Evolutionary conservation across 2,113 vertebrate genomes (phyloP), one percentile per base, ranked within the genome.

Genomic region (Talpa occidentalis): DNA sequence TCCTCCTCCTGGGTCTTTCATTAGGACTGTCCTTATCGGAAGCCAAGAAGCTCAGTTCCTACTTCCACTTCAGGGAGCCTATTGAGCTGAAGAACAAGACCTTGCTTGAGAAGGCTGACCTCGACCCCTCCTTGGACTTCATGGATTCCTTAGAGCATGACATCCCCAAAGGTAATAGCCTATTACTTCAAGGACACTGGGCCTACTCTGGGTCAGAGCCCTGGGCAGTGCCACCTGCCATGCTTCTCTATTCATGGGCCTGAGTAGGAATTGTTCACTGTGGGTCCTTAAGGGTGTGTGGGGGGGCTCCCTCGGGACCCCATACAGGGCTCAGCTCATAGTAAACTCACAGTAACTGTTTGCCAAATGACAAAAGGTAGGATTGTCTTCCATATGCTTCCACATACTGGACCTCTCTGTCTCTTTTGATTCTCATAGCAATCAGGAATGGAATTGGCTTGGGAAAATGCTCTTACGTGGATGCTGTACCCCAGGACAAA

Each of bases 111-210:
- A 99, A 98, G 97, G 98, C 98, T 30, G 97, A 99, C n/a, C 87
- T 99, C 90, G 99, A 99, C 88, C 99, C 99, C 44, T 98, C 99
- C 7, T 98, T 98, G 14, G 99, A 99, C 96, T 99, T 99, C 96
- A 97, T 99, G 96, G 98, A 99, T 88, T 98, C 98, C 87, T 94
- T 99, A 95, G 99, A 98, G 92, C 98, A 99, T 35, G 99, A 99
- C 94, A 97, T 99, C 78, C 99, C 99, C 76, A 98, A 98, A 99
- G 99, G 99, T 99, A 98, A 98, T 59, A 15, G 35, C 15, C 42
- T 30, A 1, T 64, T 52, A 64, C 4, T 66, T 76, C 2, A 1
- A 67, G 42, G 86, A 80, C 22, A 22, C 1, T 30, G 28, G 30
- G 37, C 22, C 24, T 40, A 73, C 11, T 6, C 54, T 52, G 37